These are phyloP conservation scores for Nezara viridula DNA, from an alignment of 2,888 invertebrate species.

Conservation along the genomic window DNA sequence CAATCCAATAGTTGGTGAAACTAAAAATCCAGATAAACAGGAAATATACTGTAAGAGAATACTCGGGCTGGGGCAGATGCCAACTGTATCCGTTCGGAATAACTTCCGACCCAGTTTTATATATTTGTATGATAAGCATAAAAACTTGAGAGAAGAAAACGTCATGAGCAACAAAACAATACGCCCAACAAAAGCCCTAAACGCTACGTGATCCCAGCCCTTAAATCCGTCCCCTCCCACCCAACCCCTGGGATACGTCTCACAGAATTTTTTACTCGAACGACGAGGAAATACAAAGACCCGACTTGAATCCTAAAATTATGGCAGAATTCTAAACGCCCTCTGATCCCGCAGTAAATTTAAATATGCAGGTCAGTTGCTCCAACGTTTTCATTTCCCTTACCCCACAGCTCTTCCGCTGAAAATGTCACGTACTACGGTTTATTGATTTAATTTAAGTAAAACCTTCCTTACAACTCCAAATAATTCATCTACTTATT, in stretches of 20 bases:
- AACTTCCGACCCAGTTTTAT: conserved; percentile 7
- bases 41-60: not conserved
- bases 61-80: not conserved
- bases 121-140: conserved; percentile 7
- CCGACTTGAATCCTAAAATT: conserved; percentile 42
- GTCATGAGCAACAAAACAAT: conserved; percentile 9
- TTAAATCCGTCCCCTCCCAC: not conserved
- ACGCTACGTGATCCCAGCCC: conserved; percentile 27
- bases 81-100: not conserved
- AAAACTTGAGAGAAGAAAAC: not conserved
- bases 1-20: no score
- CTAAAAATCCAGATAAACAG: no score
- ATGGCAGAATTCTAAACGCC: conserved; percentile 38
- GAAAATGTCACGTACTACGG: not conserved
- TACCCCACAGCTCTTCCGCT: not conserved
- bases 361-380: conserved; percentile 20
- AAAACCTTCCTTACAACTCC: not conserved
- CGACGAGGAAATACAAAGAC: conserved; percentile 32
- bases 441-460: not conserved
- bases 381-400: conserved; percentile 13
- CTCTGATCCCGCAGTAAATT: conserved; percentile 15
- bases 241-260: not conserved
- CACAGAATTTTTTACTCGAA: conserved; percentile 17
- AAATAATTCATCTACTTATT: not conserved
- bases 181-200: conserved; percentile 10